Evolutionary conservation across 2,797 vertebrate genomes (phyloP).

Genomic region (Chelon labrosus): DNA sequence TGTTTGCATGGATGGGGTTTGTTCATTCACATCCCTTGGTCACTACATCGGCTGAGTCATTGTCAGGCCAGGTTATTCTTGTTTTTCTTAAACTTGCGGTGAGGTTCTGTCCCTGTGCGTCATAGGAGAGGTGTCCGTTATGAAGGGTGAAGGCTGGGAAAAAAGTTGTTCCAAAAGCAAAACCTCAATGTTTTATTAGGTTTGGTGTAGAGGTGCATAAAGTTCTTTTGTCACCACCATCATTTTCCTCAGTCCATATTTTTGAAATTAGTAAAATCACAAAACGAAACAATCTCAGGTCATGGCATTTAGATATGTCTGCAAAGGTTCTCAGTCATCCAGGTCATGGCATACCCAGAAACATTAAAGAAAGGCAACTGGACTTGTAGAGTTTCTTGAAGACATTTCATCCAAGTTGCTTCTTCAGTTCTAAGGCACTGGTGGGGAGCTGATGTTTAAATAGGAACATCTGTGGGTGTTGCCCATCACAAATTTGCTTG

Average conservation of each 20-base stretch:
- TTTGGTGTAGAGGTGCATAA: slow-evolving; percentile 14
- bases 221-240: not conserved
- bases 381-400: too few relatives aligned
- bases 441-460: too few relatives aligned
- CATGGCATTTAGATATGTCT: too few relatives aligned
- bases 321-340: too few relatives aligned
- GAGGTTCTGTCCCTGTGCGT: slow-evolving; percentile 54
- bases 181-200: slow-evolving; percentile 16
- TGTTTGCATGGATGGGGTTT: slow-evolving; percentile 2
- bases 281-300: too few relatives aligned
- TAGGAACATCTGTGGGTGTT: too few relatives aligned
- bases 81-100: slow-evolving; percentile 28
- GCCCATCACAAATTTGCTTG: too few relatives aligned
- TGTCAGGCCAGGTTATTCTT: slow-evolving; percentile 48
- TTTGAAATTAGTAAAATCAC: not conserved
- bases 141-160: slow-evolving; percentile 14
- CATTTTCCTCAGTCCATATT: not conserved
- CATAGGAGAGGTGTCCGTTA: slow-evolving; percentile 31
- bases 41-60: slow-evolving; percentile 50
- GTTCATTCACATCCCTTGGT: slow-evolving; percentile 36
- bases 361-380: too few relatives aligned
- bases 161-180: slow-evolving; percentile 40
- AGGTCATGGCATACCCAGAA: not conserved
- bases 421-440: too few relatives aligned
- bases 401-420: too few relatives aligned